A percentile compares a stretch with the other conserved stretches of the same genome.
phyloP scores from a whole-genome alignment of 2,113 vertebrate genomes.

The Lichenostomus cassidix region DNA sequence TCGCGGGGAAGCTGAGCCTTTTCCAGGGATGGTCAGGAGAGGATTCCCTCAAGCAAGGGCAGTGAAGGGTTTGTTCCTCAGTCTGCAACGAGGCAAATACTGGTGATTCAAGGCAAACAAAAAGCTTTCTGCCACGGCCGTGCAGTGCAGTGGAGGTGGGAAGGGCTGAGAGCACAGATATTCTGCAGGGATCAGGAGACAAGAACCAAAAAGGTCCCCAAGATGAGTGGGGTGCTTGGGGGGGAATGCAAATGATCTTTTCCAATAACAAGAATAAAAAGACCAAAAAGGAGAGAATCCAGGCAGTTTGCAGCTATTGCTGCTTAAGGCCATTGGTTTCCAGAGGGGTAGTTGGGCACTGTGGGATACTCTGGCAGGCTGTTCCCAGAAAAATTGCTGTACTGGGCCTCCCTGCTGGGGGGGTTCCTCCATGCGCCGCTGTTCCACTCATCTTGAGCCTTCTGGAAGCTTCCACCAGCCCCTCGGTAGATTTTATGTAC shows the following conservation, averaged over 20 bases:
- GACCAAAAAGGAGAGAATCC: constrained; percentile 29
- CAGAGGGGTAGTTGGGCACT: constrained; percentile 86
- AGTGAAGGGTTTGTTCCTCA: background rate
- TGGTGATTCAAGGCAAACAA: background rate
- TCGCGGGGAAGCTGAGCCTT: background rate
- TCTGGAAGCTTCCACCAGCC: constrained; percentile 86
- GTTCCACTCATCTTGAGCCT: constrained; percentile 91
- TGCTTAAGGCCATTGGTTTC: constrained; percentile 74
- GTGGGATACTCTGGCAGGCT: constrained; percentile 92
- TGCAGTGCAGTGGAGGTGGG: background rate
- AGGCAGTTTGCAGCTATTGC: constrained; percentile 16
- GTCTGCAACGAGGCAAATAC: background rate
- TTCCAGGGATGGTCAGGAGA: background rate
- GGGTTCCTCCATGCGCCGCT: constrained; percentile 84
- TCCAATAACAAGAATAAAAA: constrained; percentile 19
- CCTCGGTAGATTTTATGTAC: constrained; percentile 92
- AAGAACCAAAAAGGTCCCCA: background rate
- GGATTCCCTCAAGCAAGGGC: background rate
- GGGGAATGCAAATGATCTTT: constrained; percentile 36
- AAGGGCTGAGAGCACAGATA: background rate
- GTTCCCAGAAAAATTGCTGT: constrained; percentile 85
- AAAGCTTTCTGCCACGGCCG: background rate
- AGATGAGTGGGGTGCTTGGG: background rate
- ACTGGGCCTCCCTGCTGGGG: constrained; percentile 81
- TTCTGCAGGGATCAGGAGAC: background rate